These are phyloP conservation scores for Sericinus montela DNA, from an alignment of 2,888 invertebrate species.

Conservation along the genomic window DNA sequence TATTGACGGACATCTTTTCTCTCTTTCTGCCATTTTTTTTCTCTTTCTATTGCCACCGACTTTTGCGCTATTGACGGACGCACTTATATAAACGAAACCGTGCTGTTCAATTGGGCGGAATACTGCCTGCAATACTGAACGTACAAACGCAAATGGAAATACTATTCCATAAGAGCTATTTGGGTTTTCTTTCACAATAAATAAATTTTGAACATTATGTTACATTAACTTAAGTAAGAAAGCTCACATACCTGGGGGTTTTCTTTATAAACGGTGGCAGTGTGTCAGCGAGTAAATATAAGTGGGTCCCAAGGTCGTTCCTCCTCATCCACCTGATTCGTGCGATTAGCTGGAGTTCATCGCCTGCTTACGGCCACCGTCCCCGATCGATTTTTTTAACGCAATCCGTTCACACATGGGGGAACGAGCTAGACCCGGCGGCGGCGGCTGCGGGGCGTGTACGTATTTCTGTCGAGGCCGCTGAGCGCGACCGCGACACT, in stretches of 20 bases:
- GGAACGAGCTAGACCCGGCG: constrained; percentile 38
- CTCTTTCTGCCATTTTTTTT: constrained; percentile 28
- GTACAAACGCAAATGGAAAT: not conserved
- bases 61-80: constrained; percentile 36
- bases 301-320: constrained; percentile 44
- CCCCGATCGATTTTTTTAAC: constrained; percentile 39
- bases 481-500: constrained; percentile 68
- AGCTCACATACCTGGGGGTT: constrained; percentile 37
- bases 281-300: constrained; percentile 33
- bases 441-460: constrained; percentile 49
- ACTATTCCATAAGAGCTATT: not conserved
- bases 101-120: constrained; percentile 33
- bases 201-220: constrained; percentile 11
- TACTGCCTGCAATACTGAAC: constrained; percentile 36
- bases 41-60: constrained; percentile 33
- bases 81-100: constrained; percentile 45
- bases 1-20: constrained; percentile 22
- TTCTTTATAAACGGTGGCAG: constrained; percentile 35
- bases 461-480: constrained; percentile 40
- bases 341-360: constrained; percentile 48
- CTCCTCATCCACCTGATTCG: constrained; percentile 35
- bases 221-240: constrained; percentile 3
- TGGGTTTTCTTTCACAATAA: not conserved
- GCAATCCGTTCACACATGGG: constrained; percentile 46
- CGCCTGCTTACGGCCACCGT: constrained; percentile 37